Percentiles rank a stretch among this genome's conserved stretches.
Conservation (phyloP, 2,113 vertebrate genomes). For the Rissa tridactyla region DNA sequence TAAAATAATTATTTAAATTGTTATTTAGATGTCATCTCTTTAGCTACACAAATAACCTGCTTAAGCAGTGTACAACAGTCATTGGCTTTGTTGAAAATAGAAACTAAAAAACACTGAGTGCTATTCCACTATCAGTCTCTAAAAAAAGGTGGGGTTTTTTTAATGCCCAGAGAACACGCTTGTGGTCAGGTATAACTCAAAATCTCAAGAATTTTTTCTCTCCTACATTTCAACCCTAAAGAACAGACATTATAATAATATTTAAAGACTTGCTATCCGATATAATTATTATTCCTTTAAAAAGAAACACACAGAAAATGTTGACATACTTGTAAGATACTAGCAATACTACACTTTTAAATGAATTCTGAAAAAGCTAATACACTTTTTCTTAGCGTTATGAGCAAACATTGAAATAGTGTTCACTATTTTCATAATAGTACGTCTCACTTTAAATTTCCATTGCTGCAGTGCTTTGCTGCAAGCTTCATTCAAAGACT, state of each 20-base stretch:
- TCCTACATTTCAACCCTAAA: neutral
- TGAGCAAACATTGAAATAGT: neutral
- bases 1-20: neutral
- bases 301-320: neutral
- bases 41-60: neutral
- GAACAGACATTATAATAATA: neutral
- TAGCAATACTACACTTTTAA: neutral
- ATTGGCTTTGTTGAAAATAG: neutral
- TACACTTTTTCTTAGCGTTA: neutral
- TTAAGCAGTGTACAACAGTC: neutral
- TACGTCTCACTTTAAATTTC: neutral
- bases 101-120: neutral
- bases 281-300: neutral
- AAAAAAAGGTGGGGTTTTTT: neutral
- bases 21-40: neutral
- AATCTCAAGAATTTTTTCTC: neutral
- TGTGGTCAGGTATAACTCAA: neutral
- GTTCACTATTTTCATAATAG: neutral
- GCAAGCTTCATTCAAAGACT: neutral
- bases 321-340: neutral
- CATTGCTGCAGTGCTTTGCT: neutral
- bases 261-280: neutral
- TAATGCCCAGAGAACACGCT: neutral
- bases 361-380: neutral
- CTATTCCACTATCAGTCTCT: neutral